These are phyloP conservation scores for Siphamia tubifer DNA, from an alignment of 2,113 vertebrate genomes.

Conservation along the genomic window DNA sequence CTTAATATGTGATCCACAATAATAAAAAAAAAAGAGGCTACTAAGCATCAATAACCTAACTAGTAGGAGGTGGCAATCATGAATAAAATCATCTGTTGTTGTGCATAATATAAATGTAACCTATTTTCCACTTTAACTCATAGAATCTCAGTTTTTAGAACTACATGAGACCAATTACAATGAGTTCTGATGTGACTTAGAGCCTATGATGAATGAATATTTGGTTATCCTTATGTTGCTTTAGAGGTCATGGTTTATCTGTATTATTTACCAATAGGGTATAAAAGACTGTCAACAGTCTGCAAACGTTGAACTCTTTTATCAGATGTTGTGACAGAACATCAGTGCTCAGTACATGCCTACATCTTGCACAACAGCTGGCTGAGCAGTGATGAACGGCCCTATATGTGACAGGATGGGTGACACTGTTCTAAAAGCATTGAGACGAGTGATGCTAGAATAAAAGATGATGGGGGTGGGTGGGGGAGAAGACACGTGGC, in stretches of 20 bases:
- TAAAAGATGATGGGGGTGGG: no score
- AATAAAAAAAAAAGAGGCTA: background rate
- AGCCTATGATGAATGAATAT: no score
- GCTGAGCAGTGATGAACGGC: slow-evolving; percentile 30
- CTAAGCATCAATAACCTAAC: background rate
- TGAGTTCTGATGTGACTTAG: no score
- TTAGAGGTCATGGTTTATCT: background rate
- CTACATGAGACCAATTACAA: no score
- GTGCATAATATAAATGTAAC: no score
- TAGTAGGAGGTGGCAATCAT: background rate
- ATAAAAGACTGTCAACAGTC: background rate
- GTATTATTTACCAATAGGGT: slow-evolving; percentile 16
- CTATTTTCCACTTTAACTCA: no score
- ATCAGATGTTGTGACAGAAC: slow-evolving; percentile 59
- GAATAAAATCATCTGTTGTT: background rate
- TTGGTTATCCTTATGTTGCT: background rate
- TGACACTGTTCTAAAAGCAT: slow-evolving; percentile 31
- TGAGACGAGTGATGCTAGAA: background rate
- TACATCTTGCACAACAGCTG: slow-evolving; percentile 67
- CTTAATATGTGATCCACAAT: background rate
- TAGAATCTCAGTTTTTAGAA: no score
- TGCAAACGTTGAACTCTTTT: slow-evolving; percentile 59
- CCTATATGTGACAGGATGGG: slow-evolving; percentile 28
- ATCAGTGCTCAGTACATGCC: slow-evolving; percentile 15
- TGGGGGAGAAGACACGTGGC: background rate